A percentile compares a stretch with the other conserved stretches of the same genome.
Evolutionary conservation across 2,888 invertebrate species (phyloP).

Genomic region (Neoascia interrupta): DNA sequence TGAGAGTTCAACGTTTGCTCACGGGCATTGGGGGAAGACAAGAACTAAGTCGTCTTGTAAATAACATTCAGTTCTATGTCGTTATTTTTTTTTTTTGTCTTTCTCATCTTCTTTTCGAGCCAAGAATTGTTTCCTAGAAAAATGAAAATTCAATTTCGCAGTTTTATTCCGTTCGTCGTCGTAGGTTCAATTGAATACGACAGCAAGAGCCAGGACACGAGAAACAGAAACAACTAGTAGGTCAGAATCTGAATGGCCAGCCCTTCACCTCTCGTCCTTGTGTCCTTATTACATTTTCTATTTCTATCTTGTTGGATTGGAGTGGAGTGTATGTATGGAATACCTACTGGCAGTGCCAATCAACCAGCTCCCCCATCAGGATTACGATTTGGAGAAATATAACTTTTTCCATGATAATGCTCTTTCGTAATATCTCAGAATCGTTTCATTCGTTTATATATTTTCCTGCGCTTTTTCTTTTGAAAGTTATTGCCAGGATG

Average conservation of each 20-base stretch:
- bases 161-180: conserved; percentile 18
- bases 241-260: conserved; percentile 20
- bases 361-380: conserved; percentile 20
- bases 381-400: conserved; percentile 24
- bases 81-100: neutral
- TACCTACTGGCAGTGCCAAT: too few relatives aligned
- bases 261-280: too few relatives aligned
- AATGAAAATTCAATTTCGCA: conserved; percentile 48
- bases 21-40: conserved; percentile 22
- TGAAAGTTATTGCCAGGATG: too few relatives aligned
- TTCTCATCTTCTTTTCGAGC: neutral
- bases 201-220: too few relatives aligned
- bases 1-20: conserved; percentile 50
- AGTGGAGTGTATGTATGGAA: too few relatives aligned
- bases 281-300: neutral
- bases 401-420: conserved; percentile 44
- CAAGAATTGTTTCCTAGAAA: neutral
- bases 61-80: conserved; percentile 31
- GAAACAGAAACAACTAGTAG: conserved; percentile 28
- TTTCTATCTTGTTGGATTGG: conserved; percentile 11
- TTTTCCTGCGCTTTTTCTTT: neutral
- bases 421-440: too few relatives aligned
- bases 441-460: conserved; percentile 34
- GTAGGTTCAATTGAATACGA: conserved; percentile 49
- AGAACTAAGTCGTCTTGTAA: conserved; percentile 38